Evolutionary conservation across 2,888 invertebrate species (phyloP).

Genomic region (Marasmarcha lunaedactyla): DNA sequence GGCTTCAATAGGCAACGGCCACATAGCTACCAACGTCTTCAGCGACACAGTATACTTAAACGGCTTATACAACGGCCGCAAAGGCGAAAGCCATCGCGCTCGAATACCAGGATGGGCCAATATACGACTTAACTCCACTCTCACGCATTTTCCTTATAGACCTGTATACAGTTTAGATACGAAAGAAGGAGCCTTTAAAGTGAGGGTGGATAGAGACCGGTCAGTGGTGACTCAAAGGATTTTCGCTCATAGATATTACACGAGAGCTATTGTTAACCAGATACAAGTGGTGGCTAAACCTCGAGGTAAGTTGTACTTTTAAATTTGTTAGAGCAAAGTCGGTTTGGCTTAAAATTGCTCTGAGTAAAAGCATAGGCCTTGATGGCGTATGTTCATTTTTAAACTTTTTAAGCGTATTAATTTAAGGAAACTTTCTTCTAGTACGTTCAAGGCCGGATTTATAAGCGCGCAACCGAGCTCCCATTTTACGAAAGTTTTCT

Average conservation of each 20-base stretch:
- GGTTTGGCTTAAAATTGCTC: too few relatives aligned
- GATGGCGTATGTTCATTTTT: too few relatives aligned
- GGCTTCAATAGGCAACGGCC: slow-evolving; percentile 72
- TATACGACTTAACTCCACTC: slow-evolving; percentile 56
- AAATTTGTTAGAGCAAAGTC: neutral
- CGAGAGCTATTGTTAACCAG: slow-evolving; percentile 60
- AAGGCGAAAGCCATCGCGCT: slow-evolving; percentile 68
- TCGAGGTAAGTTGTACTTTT: slow-evolving; percentile 27
- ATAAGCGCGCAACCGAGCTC: too few relatives aligned
- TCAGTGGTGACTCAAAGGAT: slow-evolving; percentile 59
- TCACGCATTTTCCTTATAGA: slow-evolving; percentile 38
- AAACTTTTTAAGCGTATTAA: too few relatives aligned
- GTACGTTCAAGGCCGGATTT: too few relatives aligned
- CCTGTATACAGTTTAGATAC: slow-evolving; percentile 59
- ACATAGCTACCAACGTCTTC: slow-evolving; percentile 69
- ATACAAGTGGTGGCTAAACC: slow-evolving; percentile 54
- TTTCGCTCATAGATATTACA: slow-evolving; percentile 58
- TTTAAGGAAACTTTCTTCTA: too few relatives aligned
- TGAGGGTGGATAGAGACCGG: slow-evolving; percentile 52
- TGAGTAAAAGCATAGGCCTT: too few relatives aligned
- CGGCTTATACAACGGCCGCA: slow-evolving; percentile 69
- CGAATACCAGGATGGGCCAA: slow-evolving; percentile 73
- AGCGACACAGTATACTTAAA: slow-evolving; percentile 72
- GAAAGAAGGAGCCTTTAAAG: slow-evolving; percentile 53
- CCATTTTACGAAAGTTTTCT: too few relatives aligned